phyloP scores from a whole-genome alignment of 2,113 vertebrate genomes.

The Vicugna pacos region DNA sequence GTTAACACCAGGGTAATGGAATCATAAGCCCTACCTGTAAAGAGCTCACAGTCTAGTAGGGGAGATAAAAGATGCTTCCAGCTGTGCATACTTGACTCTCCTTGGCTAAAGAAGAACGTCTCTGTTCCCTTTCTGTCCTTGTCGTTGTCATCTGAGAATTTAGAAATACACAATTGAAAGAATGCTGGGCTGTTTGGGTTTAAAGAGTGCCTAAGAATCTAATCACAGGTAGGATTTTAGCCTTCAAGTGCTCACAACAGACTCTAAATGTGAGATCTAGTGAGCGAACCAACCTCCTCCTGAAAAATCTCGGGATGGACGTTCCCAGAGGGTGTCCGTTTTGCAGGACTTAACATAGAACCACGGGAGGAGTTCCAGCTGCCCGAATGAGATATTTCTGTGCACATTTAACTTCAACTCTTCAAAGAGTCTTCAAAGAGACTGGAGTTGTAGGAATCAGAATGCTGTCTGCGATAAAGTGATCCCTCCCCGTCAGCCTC shows the following conservation, averaged over 20 bases:
- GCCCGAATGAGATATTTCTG: not conserved
- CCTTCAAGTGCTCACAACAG: slow-evolving; percentile 33
- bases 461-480: not conserved
- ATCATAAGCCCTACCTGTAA: not conserved
- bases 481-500: not conserved
- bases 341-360: not conserved
- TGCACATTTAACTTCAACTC: slow-evolving; percentile 28
- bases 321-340: not conserved
- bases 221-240: not conserved
- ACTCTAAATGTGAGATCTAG: slow-evolving; percentile 11
- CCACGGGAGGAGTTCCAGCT: not conserved
- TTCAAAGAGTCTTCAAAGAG: slow-evolving; percentile 61
- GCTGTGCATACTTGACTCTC: not conserved
- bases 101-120: not conserved
- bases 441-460: slow-evolving; percentile 31
- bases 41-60: not conserved
- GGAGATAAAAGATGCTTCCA: not conserved
- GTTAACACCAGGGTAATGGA: not conserved
- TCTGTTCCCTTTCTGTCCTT: not conserved
- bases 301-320: not conserved
- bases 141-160: slow-evolving; percentile 19
- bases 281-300: not conserved
- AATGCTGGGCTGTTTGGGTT: not conserved
- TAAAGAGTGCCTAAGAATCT: not conserved
- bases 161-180: slow-evolving; percentile 46